Evolutionary conservation across 2,113 vertebrate species (phyloP), one percentile per base, ranked within the genome.

Genomic region (Cisticola juncidis): DNA sequence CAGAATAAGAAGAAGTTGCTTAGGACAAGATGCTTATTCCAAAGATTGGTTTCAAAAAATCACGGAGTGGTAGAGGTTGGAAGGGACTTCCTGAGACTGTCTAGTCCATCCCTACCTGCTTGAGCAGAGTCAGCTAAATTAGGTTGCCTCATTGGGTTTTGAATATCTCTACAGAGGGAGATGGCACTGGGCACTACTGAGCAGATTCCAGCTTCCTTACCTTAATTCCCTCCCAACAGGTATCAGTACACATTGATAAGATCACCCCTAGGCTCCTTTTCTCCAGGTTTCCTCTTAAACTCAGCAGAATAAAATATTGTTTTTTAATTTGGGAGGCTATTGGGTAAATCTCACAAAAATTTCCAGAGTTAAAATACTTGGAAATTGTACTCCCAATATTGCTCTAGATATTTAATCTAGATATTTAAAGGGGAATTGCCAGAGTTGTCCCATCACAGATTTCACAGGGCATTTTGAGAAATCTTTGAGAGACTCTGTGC

Each of bases 31-130:
- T 33, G 8, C 3, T 66, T 70, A 42, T 73, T 77, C 23, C 31
- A 80, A 86, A 72, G 36, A 35, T 11, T 18, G 4, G 7, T 66
- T 90, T 40, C 12, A 81, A 21, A 40, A 51, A 86, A 77, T 51
- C 19, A 22, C 0, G 0, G 60, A 36, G 8, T 56, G 17, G 9
- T 56, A 47, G 26, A 73, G 4, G 1, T 48, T 74, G 60, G 17
- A 83, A 65, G 10, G 5, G 5, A 54, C 6, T 9, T 82, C 35
- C n/a, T 69, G 31, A 66, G 31, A 36, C 12, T 11, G 3, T 9
- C 14, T 74, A 24, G 47, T 42, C 42, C 35, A 29, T 16, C 9
- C n/a, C 21, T 4, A 26, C 5, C 18, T 51, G 31, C 33, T 65
- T 5, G 5, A 57, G 51, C 11, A 95, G 33, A 77, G 13, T 56